Evolutionary conservation across 1,140 invertebrate genomes (phyloP).

Genomic region (Drosophila baimaii): DNA sequence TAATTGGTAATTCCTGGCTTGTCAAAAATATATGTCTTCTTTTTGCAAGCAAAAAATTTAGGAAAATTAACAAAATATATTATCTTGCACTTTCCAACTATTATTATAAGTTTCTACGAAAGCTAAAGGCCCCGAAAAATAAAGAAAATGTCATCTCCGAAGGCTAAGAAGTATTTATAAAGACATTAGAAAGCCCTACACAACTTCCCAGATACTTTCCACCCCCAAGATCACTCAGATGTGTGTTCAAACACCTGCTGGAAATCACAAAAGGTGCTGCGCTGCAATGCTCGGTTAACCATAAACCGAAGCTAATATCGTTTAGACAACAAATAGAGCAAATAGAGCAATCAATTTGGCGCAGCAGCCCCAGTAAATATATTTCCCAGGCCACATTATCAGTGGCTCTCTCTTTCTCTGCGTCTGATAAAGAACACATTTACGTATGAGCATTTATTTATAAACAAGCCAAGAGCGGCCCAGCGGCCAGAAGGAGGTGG

Average conservation of each 20-base stretch:
- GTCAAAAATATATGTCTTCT: not conserved
- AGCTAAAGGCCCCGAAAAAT: not conserved
- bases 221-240: not conserved
- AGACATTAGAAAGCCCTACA: not conserved
- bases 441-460: conserved; percentile 82
- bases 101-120: not conserved
- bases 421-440: conserved; percentile 74
- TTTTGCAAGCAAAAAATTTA: too few species aligned
- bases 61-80: not conserved
- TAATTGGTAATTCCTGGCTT: too few species aligned
- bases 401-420: conserved; percentile 3
- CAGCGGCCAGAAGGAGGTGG: conserved; percentile 11
- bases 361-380: conserved; percentile 30
- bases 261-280: not conserved
- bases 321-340: conserved; percentile 39
- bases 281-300: not conserved
- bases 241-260: not conserved
- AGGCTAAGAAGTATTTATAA: not conserved
- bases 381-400: conserved; percentile 44
- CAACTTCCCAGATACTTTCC: too few species aligned
- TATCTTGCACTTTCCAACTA: too few species aligned
- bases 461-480: conserved; percentile 75
- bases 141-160: not conserved
- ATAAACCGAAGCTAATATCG: conserved; percentile 18
- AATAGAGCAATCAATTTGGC: conserved; percentile 45